A percentile compares a stretch with the other conserved stretches of the same genome.
These are phyloP conservation scores for Atherinosoma microstoma DNA, from an alignment of 2,797 vertebrate genomes.

Conservation along the genomic window DNA sequence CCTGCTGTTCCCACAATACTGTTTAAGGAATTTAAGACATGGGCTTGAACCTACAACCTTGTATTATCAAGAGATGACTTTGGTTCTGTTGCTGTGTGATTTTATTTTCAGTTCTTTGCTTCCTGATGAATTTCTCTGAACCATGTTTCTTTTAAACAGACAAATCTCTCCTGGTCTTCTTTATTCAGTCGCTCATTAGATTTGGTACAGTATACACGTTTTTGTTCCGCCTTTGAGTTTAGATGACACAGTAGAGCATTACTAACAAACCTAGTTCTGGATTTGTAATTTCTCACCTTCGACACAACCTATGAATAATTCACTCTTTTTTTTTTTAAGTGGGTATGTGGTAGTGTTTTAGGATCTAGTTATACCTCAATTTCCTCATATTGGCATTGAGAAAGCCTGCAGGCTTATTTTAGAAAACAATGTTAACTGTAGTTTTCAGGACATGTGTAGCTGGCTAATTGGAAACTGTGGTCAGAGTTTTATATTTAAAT, in stretches of 20 bases:
- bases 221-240: constrained; percentile 53
- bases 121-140: constrained; percentile 59
- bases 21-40: constrained; percentile 53
- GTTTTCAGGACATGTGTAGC: constrained; percentile 25
- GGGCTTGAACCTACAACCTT: constrained; percentile 1
- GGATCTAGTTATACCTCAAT: constrained; percentile 11
- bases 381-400: constrained; percentile 1
- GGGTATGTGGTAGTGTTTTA: constrained; percentile 73
- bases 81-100: constrained; percentile 30
- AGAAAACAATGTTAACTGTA: neutral
- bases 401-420: constrained; percentile 18
- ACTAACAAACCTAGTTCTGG: constrained; percentile 71
- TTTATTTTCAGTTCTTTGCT: constrained; percentile 20
- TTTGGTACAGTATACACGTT: constrained; percentile 86
- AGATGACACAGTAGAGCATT: constrained; percentile 58
- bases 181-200: constrained; percentile 90
- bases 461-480: constrained; percentile 31
- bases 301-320: constrained; percentile 27
- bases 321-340: constrained; percentile 37
- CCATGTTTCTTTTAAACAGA: constrained; percentile 83
- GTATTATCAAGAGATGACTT: constrained; percentile 9
- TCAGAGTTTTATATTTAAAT: constrained; percentile 4
- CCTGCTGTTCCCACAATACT: constrained; percentile 33
- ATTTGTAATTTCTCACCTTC: constrained; percentile 56
- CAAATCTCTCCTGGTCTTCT: constrained; percentile 89